Evolutionary conservation across 1,140 invertebrate species (phyloP), one percentile per base, ranked within the genome.

Genomic region (Scaptomyza pallida): DNA sequence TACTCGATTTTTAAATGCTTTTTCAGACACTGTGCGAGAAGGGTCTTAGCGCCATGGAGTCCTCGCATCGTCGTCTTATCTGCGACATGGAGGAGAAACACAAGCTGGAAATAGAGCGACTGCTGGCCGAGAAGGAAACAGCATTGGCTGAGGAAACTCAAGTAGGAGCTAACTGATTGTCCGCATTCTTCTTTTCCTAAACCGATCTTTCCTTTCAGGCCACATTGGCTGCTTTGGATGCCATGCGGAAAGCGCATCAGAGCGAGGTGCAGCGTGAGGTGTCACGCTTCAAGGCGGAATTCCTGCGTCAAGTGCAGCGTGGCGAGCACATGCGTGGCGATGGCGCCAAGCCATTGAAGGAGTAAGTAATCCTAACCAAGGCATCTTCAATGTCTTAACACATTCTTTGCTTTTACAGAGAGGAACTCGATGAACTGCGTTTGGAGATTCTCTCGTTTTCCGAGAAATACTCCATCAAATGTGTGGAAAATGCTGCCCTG

Each of bases 241-340:
- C 97, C 3, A 97, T 98, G 95, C 93, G 96, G 40, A 97, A 98
- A 91, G 97, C 97, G 1, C 97, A 98, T 91, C 96, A 98, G 92
- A 96, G 95, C 70, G 97, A 98, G 90, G 95, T 98, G 17, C 95
- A 97, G 78, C 94, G 95, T 48, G 96, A 98, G 92, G 95, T 97
- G 10, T 93, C 95, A 12, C 96, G 96, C 89, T 97, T 97, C 90
- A 97, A 97, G 89, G 93, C 95, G 56, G 96, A 97, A 89, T 97
- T 97, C 85, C 91, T 95, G n/a, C 94, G 94, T 50, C 95, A 96
- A 88, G 93, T 95, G 78, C 93, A 90, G 50, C 92, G 93, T 5
- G 93, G 93, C 6, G 93, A 94, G 52, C 78, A 90, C 40, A 76
- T 86, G 19, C 67, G 69, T 2, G 77, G 77, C 1, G 88, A 90